These are phyloP conservation scores for Enteromius radiatus DNA, from an alignment of 2,797 vertebrate species.

Conservation along the genomic window DNA sequence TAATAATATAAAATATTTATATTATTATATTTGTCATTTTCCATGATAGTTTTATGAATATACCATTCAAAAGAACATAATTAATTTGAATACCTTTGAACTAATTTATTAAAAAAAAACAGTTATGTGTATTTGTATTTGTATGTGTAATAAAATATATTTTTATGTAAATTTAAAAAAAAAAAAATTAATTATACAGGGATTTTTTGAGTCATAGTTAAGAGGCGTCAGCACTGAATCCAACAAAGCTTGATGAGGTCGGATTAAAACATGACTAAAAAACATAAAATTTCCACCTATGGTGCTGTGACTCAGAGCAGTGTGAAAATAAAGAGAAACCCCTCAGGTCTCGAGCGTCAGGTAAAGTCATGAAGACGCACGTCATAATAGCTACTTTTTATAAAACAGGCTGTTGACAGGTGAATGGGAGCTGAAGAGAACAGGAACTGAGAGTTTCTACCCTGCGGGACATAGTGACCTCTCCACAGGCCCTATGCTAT, in stretches of 20 bases:
- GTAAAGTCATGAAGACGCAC: conserved; percentile 13
- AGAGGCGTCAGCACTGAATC: not conserved
- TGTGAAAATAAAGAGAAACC: conserved; percentile 8
- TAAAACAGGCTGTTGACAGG: conserved; percentile 62
- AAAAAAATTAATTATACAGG: not conserved
- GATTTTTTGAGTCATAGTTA: not conserved
- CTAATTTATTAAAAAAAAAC: not conserved
- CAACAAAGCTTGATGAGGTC: not conserved
- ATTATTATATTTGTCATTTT: not conserved
- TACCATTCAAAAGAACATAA: not conserved
- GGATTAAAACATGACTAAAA: conserved; percentile 4
- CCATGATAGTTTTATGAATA: not conserved
- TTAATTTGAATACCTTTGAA: not conserved
- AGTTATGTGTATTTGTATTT: not conserved
- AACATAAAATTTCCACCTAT: not conserved
- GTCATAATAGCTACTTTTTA: conserved; percentile 37
- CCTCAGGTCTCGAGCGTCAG: conserved; percentile 8
- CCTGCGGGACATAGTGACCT: conserved; percentile 57
- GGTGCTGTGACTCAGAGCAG: conserved; percentile 5
- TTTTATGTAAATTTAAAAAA: no score
- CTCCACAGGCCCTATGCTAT: conserved; percentile 48
- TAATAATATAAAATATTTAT: no score
- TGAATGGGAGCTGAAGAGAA: conserved; percentile 62
- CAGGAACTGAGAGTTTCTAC: conserved; percentile 66
- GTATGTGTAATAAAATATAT: not conserved